Evolutionary conservation across 2,888 invertebrate genomes (phyloP).

Genomic region (Drosophila rellima): DNA sequence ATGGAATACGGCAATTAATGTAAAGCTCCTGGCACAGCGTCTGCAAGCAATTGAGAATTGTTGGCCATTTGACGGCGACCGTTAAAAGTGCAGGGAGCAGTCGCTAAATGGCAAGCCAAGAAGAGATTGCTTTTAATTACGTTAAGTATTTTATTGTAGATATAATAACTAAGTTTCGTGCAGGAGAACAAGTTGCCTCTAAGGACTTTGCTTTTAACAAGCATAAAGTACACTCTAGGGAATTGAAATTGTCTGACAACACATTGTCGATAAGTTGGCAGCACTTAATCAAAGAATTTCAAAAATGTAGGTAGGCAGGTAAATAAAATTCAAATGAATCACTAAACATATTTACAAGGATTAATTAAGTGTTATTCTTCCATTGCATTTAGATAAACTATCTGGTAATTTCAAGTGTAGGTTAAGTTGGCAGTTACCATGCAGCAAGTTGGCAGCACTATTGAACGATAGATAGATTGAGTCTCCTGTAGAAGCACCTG

Average conservation of each 20-base stretch:
- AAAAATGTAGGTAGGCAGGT: too few relatives aligned
- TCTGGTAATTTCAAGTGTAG: neutral
- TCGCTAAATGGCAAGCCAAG: constrained; percentile 17
- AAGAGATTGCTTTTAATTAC: constrained; percentile 63
- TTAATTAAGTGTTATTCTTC: neutral
- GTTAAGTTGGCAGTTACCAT: neutral
- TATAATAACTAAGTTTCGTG: constrained; percentile 10
- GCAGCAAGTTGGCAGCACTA: neutral
- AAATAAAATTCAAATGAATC: too few relatives aligned
- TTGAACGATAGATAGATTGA: neutral
- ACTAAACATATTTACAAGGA: neutral
- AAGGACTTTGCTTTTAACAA: neutral
- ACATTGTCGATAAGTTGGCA: neutral
- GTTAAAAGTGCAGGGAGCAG: constrained; percentile 41
- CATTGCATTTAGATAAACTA: neutral
- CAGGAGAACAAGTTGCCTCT: neutral
- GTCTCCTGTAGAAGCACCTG: neutral
- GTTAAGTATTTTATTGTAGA: constrained; percentile 55
- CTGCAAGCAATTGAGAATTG: constrained; percentile 42
- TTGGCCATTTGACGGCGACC: constrained; percentile 50
- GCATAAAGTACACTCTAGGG: neutral
- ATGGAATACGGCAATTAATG: constrained; percentile 72
- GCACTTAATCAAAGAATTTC: neutral
- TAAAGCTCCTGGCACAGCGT: constrained; percentile 65
- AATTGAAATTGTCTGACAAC: neutral